Base-by-base conservation (phyloP, 2,888 invertebrate genomes). In the Orchesella flavescens region DNA sequence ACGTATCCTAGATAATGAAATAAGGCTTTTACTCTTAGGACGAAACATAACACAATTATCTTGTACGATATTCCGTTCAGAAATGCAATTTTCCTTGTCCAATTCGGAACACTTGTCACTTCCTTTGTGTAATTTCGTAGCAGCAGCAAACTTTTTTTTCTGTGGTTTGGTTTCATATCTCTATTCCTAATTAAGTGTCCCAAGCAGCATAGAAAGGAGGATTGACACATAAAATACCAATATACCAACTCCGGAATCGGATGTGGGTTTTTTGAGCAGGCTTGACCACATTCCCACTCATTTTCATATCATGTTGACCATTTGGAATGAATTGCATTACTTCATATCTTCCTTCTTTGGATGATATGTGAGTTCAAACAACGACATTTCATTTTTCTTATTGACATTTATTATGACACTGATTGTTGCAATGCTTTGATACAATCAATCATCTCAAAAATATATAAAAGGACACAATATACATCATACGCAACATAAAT, bases 211-310 rank as follows among this genome's bases (percentile, higher is more conserved):
- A 34, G 3, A 34, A 34, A 34, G 34, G 34, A 34, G 34, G 34
- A 34, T 34, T 34, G 34, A 34, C 34, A 34, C 34, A 34, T 34
- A 34, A 34, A 34, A 34, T 53, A 53, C 53, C 9, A 57, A 7
- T n/a, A 57, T 57, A 15, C 34, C 15, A 21, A 15, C 59, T 68
- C 74, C 68, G 81, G 68, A 81, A 81, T 81, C 57, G 81, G 81
- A 81, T 81, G 81, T 81, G 81, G 81, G 34, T 61, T 59, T 61
- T 59, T 49, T 10, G 34, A 34, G 13, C 61, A 61, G 13, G 12
- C 61, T 59, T 15, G 59, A 59, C 59, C 59, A 59, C 21, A 17
- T 59, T 53, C 13, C 34, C 13, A 13, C 65, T 65, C 43, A 34
- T 34, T 65, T 24, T 23, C 65, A 7, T 65, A 34, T 65, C 43